A percentile compares a stretch with the other conserved stretches of the same genome.
Evolutionary conservation across 2,797 vertebrate genomes (phyloP).

Genomic region (Coreius guichenoti): DNA sequence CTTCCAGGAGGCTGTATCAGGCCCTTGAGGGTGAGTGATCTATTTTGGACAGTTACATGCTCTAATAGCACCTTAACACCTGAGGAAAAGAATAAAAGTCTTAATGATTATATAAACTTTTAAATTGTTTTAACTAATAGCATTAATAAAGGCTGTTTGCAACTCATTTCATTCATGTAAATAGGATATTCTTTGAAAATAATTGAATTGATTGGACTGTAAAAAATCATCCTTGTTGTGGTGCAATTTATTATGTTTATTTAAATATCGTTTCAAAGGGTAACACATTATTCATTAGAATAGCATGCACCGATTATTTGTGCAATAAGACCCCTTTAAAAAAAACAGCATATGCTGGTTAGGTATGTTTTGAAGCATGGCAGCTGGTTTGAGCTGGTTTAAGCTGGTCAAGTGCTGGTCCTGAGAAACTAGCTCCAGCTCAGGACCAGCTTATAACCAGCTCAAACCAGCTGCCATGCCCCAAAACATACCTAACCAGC

Average conservation of each 20-base stretch:
- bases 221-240: neutral
- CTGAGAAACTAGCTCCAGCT: too few relatives aligned
- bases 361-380: too few relatives aligned
- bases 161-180: neutral
- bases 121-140: neutral
- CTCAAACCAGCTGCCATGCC: too few relatives aligned
- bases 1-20: slow-evolving; percentile 5
- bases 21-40: slow-evolving; percentile 12
- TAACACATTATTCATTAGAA: neutral
- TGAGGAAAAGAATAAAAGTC: neutral
- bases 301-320: neutral
- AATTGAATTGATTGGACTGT: neutral
- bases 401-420: too few relatives aligned
- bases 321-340: neutral
- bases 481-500: too few relatives aligned
- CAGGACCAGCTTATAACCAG: too few relatives aligned
- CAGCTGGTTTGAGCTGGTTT: too few relatives aligned
- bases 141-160: neutral
- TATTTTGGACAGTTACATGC: neutral
- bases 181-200: neutral
- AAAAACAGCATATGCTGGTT: too few relatives aligned
- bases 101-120: neutral
- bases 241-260: neutral
- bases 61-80: neutral
- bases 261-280: neutral